Conservation (phyloP, 2,113 vertebrate species). For the Pavo muticus region DNA sequence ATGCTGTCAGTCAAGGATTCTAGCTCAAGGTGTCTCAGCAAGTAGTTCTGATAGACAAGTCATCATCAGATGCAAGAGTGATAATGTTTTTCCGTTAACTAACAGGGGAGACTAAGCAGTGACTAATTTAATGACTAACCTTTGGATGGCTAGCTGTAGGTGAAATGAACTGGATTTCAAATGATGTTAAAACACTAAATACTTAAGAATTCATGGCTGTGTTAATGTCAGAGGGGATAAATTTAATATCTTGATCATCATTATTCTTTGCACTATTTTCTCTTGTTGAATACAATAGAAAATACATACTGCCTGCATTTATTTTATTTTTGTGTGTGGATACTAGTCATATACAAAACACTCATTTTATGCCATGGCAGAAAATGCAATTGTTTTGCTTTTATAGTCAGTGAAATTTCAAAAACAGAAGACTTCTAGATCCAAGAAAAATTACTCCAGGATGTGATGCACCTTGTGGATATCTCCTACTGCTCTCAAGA, state of each 20-base stretch:
- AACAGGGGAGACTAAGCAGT: not conserved
- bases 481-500: not conserved
- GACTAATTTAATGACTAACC: not conserved
- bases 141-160: not conserved
- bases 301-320: not conserved
- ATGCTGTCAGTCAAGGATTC: not conserved
- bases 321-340: too few relatives aligned
- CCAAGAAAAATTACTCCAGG: not conserved
- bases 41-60: not conserved
- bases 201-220: not conserved
- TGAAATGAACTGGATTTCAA: not conserved
- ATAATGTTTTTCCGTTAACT: not conserved
- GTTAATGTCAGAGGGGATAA: not conserved
- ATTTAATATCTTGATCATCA: not conserved
- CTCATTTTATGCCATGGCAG: not conserved
- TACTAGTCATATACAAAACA: not conserved
- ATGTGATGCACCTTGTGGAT: not conserved
- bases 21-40: not conserved
- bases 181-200: not conserved
- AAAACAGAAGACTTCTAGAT: not conserved
- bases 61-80: not conserved
- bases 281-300: not conserved
- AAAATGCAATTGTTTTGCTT: not conserved
- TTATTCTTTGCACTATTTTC: not conserved
- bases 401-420: not conserved